A percentile compares a stretch with the other conserved stretches of the same genome.
Conservation (phyloP, 2,888 invertebrate genomes). For the Luperina testacea region DNA sequence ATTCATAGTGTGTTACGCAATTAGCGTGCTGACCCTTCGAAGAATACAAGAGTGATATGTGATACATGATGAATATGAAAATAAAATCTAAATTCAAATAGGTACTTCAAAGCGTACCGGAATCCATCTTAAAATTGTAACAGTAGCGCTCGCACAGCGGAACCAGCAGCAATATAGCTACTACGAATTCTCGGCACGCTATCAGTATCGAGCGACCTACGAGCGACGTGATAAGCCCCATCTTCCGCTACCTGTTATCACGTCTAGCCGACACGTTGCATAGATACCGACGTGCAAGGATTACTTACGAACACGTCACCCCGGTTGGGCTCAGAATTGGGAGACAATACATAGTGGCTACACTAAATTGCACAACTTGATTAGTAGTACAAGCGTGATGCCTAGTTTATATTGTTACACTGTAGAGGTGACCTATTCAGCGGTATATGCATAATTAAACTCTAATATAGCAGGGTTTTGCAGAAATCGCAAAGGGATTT, state of each 20-base stretch:
- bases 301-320: constrained; percentile 36
- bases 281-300: constrained; percentile 35
- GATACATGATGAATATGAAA: too few species aligned
- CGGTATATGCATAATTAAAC: constrained; percentile 1
- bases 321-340: constrained; percentile 8
- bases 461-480: neutral
- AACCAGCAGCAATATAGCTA: constrained; percentile 32
- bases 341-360: constrained; percentile 24
- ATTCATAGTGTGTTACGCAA: too few species aligned
- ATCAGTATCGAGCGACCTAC: constrained; percentile 82
- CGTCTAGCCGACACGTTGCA: constrained; percentile 51
- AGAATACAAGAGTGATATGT: too few species aligned
- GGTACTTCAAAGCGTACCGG: neutral
- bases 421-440: constrained; percentile 13
- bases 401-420: constrained; percentile 12
- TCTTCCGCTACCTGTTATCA: constrained; percentile 59
- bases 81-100: too few species aligned
- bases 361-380: constrained; percentile 36
- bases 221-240: constrained; percentile 71
- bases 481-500: neutral
- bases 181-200: constrained; percentile 77
- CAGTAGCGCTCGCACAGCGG: neutral
- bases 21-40: too few species aligned
- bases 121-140: neutral
- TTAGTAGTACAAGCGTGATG: constrained; percentile 23